Evolutionary conservation across 2,797 vertebrate species (phyloP), one percentile per base, ranked within the genome.

Genomic region (Micropoecilia bifurca): DNA sequence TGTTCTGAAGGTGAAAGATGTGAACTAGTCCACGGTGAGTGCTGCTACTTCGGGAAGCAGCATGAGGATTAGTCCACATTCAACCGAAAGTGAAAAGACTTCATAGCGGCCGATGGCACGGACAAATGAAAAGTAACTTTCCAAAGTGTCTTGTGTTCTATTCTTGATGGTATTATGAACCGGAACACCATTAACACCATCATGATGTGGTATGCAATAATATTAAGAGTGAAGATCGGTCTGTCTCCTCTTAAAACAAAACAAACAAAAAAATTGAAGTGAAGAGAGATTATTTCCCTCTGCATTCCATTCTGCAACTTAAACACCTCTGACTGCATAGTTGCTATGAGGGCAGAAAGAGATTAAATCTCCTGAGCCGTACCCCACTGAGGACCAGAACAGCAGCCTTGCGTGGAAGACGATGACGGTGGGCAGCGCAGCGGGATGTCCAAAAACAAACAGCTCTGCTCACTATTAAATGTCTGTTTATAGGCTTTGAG

Each of bases 361-460:
- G 72, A 74, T 74, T 39, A 74, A 41, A 55, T 39, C 72, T 25
- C 33, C 48, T 46, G 68, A 71, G 41, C 68, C 41, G 6, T 16
- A 71, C 25, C 68, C 41, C 68, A 45, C 41, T 71, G 41, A 71
- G 68, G 68, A 45, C 41, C 45, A 28, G 68, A 18, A 28, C 41
- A 28, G 68, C 68, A 14, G 41, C 41, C 39, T 2, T n/a, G 25
- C 36, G 2, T 2, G 8, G 63, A 68, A 22, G 63, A 68, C n/a
- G 55, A 2, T 66, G 63, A 41, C 1, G 63, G 36, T 41, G 22
- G 41, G 41, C 5, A 45, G 20, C 39, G 8, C 39, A 2, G 2
- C 68, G 0, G 68, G 66, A 25, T 1, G 22, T 8, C 66, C 68
- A 46, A 46, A 71, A 71, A 45, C 68, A 46, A 53, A 28, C 25